Percentiles rank a stretch among this genome's conserved stretches.
Conservation (phyloP, 2,797 vertebrate species). For the Neopelma chrysocephalum region DNA sequence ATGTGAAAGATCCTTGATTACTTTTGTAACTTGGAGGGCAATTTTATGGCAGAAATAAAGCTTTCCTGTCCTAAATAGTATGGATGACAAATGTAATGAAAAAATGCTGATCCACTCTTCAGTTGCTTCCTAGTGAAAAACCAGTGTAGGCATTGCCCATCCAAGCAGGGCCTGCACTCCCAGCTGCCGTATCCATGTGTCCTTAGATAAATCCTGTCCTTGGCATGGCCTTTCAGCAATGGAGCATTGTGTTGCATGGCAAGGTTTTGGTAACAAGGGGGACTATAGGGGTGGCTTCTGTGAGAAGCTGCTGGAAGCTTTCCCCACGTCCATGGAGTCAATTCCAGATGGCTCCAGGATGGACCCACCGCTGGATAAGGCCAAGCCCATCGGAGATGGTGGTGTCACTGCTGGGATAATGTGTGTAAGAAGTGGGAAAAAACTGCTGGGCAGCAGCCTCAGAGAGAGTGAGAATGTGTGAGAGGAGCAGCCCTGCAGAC, state of each 20-base stretch:
- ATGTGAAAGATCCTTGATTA: not conserved
- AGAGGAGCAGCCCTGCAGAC: not conserved
- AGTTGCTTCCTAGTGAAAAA: not conserved
- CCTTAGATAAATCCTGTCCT: not conserved
- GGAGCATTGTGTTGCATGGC: not conserved
- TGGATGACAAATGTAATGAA: not conserved
- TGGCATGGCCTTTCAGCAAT: not conserved
- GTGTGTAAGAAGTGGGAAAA: not conserved
- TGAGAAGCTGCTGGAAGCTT: not conserved
- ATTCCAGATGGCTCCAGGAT: not conserved
- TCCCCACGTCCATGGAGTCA: not conserved
- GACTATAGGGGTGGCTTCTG: not conserved
- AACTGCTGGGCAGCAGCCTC: not conserved
- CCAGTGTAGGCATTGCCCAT: not conserved
- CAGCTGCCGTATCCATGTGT: not conserved
- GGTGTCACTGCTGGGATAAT: not conserved
- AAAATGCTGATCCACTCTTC: not conserved
- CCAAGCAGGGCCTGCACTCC: not conserved
- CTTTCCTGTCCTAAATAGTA: not conserved
- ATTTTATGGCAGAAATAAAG: not conserved
- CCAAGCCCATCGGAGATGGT: not conserved
- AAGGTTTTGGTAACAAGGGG: not conserved
- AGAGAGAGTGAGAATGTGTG: not conserved
- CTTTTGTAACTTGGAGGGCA: not conserved
- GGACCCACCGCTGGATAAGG: not conserved